Evolutionary conservation across 2,797 vertebrate species (phyloP), one percentile per base, ranked within the genome.

Genomic region (Sitta carolinensis): DNA sequence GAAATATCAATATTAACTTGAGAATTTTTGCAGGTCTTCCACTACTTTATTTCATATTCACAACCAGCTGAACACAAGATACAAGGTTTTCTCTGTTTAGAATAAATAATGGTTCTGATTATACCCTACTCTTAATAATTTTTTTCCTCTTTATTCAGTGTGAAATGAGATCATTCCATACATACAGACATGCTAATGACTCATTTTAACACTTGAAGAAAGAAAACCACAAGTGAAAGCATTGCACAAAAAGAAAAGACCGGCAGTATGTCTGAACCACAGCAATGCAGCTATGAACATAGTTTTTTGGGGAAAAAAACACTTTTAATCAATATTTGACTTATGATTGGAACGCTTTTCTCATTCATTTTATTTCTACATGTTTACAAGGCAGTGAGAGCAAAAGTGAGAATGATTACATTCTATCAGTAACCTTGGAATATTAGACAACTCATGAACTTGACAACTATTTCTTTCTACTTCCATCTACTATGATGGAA

Each of bases 151-250:
- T 57, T 66, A 16, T 72, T 91, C 67, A 48, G 17, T 59, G 25
- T 68, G 54, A 94, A 52, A 84, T 86, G 66, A 93, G 45, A 62
- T 93, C 77, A 93, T 58, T 52, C 40, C 38, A 55, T 67, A 74
- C 2, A 13, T 64, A 30, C 50, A 94, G 69, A 77, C 87, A 90
- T 43, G 54, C n/a, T 94, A 93, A 89, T 92, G 36, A 88, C 52
- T 85, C 81, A 62, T 69, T 95, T 88, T 59, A 89, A 12, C 36
- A 62, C 26, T 61, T 38, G 19, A 79, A 50, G 59, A 93, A 93
- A 72, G 20, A 43, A 95, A 95, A 83, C 78, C 59, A 89, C 75
- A 77, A 83, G 74, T 79, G 16, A 81, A 94, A 95, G 43, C 8
- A 45, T 7, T 51, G 25, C 36, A 87, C 14, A 96, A 95, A 94